These are phyloP conservation scores for Centropus bengalensis DNA, from an alignment of 2,113 vertebrate genomes.

Conservation along the genomic window DNA sequence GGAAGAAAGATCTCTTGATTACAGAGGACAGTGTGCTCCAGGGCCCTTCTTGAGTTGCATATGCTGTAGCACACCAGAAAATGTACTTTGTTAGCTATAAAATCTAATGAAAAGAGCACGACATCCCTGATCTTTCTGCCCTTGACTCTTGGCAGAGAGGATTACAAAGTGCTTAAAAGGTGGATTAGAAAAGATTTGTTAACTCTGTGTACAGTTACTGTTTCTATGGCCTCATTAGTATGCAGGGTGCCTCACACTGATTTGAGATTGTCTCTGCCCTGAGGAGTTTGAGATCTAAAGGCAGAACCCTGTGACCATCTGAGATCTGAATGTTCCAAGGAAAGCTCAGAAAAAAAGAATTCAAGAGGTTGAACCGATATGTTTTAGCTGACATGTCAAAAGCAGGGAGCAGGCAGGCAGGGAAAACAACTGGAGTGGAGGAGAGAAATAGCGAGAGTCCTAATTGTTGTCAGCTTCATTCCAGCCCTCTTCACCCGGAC, in stretches of 20 bases:
- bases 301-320: constrained; percentile 16
- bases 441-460: neutral
- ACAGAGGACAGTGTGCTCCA: accelerated
- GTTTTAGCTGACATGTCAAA: neutral
- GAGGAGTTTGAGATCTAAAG: constrained; percentile 18
- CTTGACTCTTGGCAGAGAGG: neutral
- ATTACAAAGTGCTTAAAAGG: neutral
- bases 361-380: neutral
- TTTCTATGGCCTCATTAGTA: neutral
- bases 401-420: neutral
- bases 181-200: neutral
- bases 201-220: neutral
- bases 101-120: neutral
- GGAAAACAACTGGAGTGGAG: neutral
- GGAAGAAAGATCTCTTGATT: neutral
- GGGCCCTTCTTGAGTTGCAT: neutral
- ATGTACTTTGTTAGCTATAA: neutral
- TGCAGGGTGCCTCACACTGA: neutral
- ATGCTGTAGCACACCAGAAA: neutral
- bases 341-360: neutral
- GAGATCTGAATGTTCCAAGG: constrained; percentile 14
- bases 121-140: neutral
- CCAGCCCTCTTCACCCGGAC: neutral
- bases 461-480: constrained; percentile 22
- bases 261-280: constrained; percentile 27